These are phyloP conservation scores for Miniopterus natalensis DNA, from an alignment of 2,113 vertebrate species.

Conservation along the genomic window DNA sequence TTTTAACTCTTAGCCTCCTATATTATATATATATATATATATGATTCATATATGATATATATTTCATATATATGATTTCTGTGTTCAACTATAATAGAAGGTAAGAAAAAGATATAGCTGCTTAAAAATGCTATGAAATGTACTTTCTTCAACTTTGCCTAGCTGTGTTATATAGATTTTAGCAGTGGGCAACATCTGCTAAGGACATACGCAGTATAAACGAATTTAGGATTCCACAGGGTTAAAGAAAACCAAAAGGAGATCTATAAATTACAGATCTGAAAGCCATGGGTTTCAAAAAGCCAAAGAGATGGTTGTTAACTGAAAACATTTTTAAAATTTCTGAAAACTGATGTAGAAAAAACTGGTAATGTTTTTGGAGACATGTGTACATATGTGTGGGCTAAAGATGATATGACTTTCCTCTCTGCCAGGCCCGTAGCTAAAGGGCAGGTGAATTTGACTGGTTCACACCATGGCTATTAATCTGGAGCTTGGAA, in stretches of 20 bases:
- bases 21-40: background rate
- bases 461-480: background rate
- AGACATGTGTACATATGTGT: background rate
- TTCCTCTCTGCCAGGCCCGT: background rate
- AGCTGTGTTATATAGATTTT: conserved; percentile 27
- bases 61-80: background rate
- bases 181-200: conserved; percentile 53
- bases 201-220: conserved; percentile 56
- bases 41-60: background rate
- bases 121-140: conserved; percentile 23
- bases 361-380: conserved; percentile 30
- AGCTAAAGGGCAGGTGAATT: background rate
- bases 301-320: conserved; percentile 57
- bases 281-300: conserved; percentile 66
- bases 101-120: background rate
- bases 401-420: background rate
- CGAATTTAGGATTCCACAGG: conserved; percentile 46
- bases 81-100: conserved; percentile 20
- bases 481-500: background rate
- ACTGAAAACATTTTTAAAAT: conserved; percentile 53
- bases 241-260: conserved; percentile 54
- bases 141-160: conserved; percentile 35
- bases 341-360: conserved; percentile 33
- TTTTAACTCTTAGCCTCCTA: background rate
- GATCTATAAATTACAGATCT: conserved; percentile 66